These are phyloP conservation scores for Hydraecia micacea DNA, from an alignment of 2,888 invertebrate species.

Conservation along the genomic window DNA sequence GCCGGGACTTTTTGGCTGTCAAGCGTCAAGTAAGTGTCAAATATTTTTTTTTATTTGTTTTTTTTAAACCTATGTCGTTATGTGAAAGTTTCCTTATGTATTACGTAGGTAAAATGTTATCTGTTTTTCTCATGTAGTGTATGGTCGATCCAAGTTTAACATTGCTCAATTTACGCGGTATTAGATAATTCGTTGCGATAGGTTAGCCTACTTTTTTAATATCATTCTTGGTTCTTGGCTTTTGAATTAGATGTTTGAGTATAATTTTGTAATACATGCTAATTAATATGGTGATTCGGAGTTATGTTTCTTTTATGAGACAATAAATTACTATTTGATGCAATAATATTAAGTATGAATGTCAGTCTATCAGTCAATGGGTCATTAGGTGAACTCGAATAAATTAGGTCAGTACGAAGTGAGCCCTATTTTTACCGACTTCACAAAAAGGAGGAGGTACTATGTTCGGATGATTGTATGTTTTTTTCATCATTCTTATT, in stretches of 20 bases:
- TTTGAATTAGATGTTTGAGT: slow-evolving; percentile 46
- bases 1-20: slow-evolving; percentile 39
- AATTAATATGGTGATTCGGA: slow-evolving; percentile 50
- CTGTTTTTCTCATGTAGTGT: slow-evolving; percentile 52
- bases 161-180: slow-evolving; percentile 66
- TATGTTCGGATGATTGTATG: too few species aligned
- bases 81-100: slow-evolving; percentile 57
- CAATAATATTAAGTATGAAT: slow-evolving; percentile 23
- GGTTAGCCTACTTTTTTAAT: slow-evolving; percentile 68
- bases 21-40: slow-evolving; percentile 62
- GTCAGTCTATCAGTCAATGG: slow-evolving; percentile 40
- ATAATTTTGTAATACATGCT: slow-evolving; percentile 60
- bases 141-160: slow-evolving; percentile 51
- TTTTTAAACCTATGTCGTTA: slow-evolving; percentile 11
- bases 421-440: too few species aligned
- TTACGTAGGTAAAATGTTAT: slow-evolving; percentile 17
- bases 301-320: slow-evolving; percentile 40
- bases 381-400: slow-evolving; percentile 33
- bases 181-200: slow-evolving; percentile 70
- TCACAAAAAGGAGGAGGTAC: too few species aligned
- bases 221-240: slow-evolving; percentile 48
- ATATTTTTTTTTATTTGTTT: slow-evolving; percentile 1
- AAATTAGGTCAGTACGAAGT: not conserved
- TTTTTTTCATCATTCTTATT: too few species aligned
- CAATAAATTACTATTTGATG: slow-evolving; percentile 33